These are phyloP conservation scores for Leptocoma aspasia DNA, from an alignment of 2,113 vertebrate genomes.

Conservation along the genomic window DNA sequence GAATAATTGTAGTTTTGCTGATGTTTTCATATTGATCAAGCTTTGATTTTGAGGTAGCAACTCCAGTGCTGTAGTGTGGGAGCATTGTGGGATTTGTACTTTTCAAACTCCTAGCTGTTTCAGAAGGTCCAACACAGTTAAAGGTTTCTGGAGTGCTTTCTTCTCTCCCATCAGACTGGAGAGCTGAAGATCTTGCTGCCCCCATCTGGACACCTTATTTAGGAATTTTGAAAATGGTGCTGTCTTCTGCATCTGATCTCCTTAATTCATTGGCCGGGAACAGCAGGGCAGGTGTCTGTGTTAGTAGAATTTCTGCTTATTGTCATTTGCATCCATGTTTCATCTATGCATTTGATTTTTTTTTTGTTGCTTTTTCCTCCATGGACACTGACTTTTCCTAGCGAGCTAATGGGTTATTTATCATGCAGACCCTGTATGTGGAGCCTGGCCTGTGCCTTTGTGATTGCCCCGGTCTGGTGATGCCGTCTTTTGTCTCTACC, in stretches of 20 bases:
- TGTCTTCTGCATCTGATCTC: not conserved
- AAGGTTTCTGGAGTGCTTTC: not conserved
- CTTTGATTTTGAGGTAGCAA: not conserved
- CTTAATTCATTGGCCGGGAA: not conserved
- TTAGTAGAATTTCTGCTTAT: not conserved
- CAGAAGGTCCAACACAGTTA: not conserved
- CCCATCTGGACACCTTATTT: not conserved
- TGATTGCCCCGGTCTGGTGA: conserved; percentile 95
- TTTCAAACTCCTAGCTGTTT: not conserved
- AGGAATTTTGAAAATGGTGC: not conserved
- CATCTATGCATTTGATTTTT: not conserved
- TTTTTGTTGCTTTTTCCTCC: not conserved
- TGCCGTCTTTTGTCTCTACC: conserved; percentile 96
- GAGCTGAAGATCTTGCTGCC: not conserved
- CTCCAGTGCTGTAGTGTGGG: not conserved
- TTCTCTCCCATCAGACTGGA: not conserved
- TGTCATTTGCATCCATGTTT: not conserved
- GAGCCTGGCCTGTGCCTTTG: conserved; percentile 90
- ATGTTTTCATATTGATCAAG: not conserved
- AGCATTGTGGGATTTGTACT: not conserved
- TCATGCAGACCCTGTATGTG: conserved; percentile 89
- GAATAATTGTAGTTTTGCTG: not conserved
- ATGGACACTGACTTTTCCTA: not conserved
- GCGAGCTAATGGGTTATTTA: not conserved
- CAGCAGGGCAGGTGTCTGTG: not conserved